A percentile compares a stretch with the other conserved stretches of the same genome.
Evolutionary conservation across 92 coral and sea anemone genomes (phyloP).

Genomic region (Phenganax marumi): DNA sequence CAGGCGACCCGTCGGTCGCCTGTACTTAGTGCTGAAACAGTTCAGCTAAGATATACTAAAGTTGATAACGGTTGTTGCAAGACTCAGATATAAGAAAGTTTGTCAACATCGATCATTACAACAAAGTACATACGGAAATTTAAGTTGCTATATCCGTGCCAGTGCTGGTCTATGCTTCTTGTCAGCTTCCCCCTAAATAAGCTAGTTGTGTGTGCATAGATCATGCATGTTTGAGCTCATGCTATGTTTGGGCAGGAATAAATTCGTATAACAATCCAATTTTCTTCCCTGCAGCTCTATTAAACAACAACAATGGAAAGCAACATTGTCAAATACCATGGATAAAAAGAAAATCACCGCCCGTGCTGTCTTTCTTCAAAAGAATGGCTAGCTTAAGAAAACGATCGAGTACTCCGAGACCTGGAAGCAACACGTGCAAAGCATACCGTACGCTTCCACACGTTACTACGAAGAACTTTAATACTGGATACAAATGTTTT

Average conservation of each 20-base stretch:
- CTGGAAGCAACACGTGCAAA: neutral
- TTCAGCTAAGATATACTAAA: too few relatives aligned
- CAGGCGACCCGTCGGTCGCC: too few relatives aligned
- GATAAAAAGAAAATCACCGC: conserved; percentile 36
- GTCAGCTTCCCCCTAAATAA: too few relatives aligned
- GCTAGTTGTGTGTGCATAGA: too few relatives aligned
- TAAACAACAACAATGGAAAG: conserved; percentile 10
- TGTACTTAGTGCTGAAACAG: too few relatives aligned
- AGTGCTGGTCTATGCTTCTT: too few relatives aligned
- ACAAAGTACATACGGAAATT: too few relatives aligned
- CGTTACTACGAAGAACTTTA: conserved; percentile 3
- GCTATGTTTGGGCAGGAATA: neutral
- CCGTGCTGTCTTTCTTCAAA: conserved; percentile 37
- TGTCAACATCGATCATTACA: too few relatives aligned
- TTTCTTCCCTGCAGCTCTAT: neutral
- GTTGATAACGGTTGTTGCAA: too few relatives aligned
- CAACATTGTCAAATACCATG: conserved; percentile 26
- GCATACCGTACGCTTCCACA: conserved; percentile 28
- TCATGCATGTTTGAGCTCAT: neutral
- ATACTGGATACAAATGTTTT: conserved; percentile 33
- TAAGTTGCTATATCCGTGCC: too few relatives aligned
- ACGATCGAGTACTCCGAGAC: neutral
- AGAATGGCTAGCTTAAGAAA: conserved; percentile 34
- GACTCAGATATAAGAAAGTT: too few relatives aligned
- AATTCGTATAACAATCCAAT: neutral